Evolutionary conservation across 2,797 vertebrate genomes (phyloP).

Genomic region (Ctenochaetus hawaiiensis): DNA sequence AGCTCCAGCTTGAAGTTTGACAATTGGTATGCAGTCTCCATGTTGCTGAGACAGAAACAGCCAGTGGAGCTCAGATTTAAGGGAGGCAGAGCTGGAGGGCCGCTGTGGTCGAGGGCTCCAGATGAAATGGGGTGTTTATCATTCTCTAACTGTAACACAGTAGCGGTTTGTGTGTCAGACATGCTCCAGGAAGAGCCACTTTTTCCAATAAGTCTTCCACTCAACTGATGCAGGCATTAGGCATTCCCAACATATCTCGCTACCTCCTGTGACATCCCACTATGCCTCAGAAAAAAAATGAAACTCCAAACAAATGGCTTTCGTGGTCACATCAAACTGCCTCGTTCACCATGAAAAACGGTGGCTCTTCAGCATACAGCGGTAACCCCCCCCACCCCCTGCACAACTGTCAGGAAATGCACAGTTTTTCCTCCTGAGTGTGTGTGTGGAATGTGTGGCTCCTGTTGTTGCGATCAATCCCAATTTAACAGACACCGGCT

Average conservation of each 20-base stretch:
- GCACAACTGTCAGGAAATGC: conserved; percentile 70
- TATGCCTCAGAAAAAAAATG: conserved; percentile 48
- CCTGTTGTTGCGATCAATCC: conserved; percentile 86
- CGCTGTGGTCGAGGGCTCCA: conserved; percentile 22
- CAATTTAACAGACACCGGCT: conserved; percentile 86
- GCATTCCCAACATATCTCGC: conserved; percentile 52
- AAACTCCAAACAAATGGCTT: conserved; percentile 67
- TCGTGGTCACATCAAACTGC: conserved; percentile 75
- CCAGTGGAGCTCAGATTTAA: conserved; percentile 37
- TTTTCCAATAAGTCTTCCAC: conserved; percentile 57
- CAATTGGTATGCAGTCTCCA: conserved; percentile 54
- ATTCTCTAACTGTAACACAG: conserved; percentile 53
- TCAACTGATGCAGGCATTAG: conserved; percentile 49
- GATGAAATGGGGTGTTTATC: conserved; percentile 61
- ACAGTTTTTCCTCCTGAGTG: conserved; percentile 40
- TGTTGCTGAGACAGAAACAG: conserved; percentile 45
- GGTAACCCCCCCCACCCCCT: conserved; percentile 37
- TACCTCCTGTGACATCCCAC: conserved; percentile 54
- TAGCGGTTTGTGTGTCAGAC: conserved; percentile 64
- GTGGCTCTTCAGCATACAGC: conserved; percentile 56
- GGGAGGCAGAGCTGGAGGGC: conserved; percentile 33
- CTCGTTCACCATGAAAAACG: conserved; percentile 65
- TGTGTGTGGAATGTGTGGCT: conserved; percentile 71
- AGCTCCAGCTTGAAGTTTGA: conserved; percentile 54
- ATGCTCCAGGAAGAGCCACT: conserved; percentile 51